Base-by-base conservation (phyloP, 2,797 vertebrate species). In the Gymnocypris eckloni region DNA sequence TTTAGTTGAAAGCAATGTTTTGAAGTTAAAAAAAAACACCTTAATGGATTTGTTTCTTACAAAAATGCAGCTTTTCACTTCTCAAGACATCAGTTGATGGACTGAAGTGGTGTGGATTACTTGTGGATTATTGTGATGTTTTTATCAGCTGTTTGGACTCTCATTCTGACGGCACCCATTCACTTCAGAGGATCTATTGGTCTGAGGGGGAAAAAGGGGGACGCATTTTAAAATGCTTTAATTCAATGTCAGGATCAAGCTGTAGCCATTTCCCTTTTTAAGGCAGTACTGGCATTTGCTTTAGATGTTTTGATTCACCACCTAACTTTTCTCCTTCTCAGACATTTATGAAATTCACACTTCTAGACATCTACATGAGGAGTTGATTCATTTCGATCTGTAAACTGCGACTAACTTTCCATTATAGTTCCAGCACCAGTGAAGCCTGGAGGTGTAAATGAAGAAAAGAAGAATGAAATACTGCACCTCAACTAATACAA, bases 391-490 rank as follows among this genome's bases (percentile, higher is more conserved):
- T 71, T 39, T 82, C 76, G 48, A 71, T 85, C 66, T 66, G 80
- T 48, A 82, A 71, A 82, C 67, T 20, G 72, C 84, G 48, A 78
- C 73, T 28, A 76, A 41, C 50, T 67, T 72, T 81, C 61, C 54
- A 56, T 41, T 83, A 77, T 18, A 82, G 41, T 64, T 82, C 52
- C 61, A 82, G 77, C 41, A 66, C 70, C 76, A 73, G 56, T 39
- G 15, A 82, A 81, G 54, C 77, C 86, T 86, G 50, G 64, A 82
- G 83, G 84, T 86, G 52, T 79, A 86, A 86, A 87, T 80, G 56
- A 66, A 81, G 56, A 86, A 87, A 87, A 76, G 56, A 66, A 81
- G 56, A 25, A 61, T 61, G 56, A 61, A 25, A 61, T 61, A 61
- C 28, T 2, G 28, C 28, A 33, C 28, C n/a, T 73, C 13, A 50